Evolutionary conservation across 2,888 invertebrate species (phyloP).

Genomic region (Eutolmus rufibarbis): DNA sequence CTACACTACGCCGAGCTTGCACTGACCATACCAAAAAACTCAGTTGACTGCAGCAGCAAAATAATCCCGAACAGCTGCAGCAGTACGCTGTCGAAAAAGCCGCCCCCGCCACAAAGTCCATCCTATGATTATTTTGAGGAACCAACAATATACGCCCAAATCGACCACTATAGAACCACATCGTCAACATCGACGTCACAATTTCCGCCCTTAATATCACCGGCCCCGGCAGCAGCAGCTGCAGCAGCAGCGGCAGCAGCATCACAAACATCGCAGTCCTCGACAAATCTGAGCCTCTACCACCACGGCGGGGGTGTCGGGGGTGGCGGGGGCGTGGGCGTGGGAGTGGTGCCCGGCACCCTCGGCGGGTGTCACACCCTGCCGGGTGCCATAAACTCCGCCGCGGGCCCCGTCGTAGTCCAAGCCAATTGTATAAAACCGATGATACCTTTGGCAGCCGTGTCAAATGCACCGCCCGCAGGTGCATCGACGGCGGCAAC

Average conservation of each 20-base stretch:
- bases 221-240: not conserved
- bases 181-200: conserved; percentile 56
- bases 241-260: not conserved
- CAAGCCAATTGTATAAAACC: conserved; percentile 34
- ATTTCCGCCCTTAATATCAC: conserved; percentile 62
- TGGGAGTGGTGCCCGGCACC: conserved; percentile 44
- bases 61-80: conserved; percentile 53
- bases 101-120: conserved; percentile 54
- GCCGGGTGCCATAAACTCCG: conserved; percentile 50
- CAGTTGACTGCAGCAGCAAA: conserved; percentile 48
- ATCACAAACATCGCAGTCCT: not conserved
- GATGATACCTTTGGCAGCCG: conserved; percentile 17
- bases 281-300: conserved; percentile 42
- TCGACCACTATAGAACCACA: conserved; percentile 71
- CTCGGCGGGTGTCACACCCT: conserved; percentile 52
- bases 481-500: conserved; percentile 1
- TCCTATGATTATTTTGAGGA: conserved; percentile 67
- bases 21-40: conserved; percentile 55
- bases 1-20: conserved; percentile 61
- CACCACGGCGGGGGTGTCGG: conserved; percentile 49
- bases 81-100: conserved; percentile 44
- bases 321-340: conserved; percentile 44
- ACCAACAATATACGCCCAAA: conserved; percentile 77
- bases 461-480: conserved; percentile 22
- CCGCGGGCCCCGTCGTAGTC: not conserved